A percentile compares a stretch with the other conserved stretches of the same genome.
Evolutionary conservation across 2,797 vertebrate species (phyloP).

Genomic region (Lutjanus campechanus): DNA sequence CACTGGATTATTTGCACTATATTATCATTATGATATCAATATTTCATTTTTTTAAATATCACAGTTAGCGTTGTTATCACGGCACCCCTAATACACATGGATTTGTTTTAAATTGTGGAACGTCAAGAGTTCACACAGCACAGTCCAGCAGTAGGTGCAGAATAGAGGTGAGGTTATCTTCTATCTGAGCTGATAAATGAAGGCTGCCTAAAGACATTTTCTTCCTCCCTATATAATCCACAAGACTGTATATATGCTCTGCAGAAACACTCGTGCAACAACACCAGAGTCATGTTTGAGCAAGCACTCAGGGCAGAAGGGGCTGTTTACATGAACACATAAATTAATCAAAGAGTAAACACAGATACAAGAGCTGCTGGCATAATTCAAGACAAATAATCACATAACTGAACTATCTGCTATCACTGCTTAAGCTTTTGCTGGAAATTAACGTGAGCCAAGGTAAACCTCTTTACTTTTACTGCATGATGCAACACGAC

Average conservation of each 20-base stretch:
- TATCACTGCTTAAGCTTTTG: constrained; percentile 20
- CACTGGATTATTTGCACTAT: too few relatives aligned
- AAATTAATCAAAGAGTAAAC: constrained; percentile 61
- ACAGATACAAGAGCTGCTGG: constrained; percentile 43
- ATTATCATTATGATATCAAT: too few relatives aligned
- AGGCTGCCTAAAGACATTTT: constrained; percentile 37
- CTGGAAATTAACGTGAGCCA: constrained; percentile 46
- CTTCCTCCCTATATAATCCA: constrained; percentile 51
- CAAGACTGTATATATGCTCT: constrained; percentile 17
- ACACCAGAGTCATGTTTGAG: constrained; percentile 51
- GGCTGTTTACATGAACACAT: constrained; percentile 53
- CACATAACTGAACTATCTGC: constrained; percentile 18
- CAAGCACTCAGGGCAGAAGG: constrained; percentile 51
- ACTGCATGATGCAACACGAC: constrained; percentile 76
- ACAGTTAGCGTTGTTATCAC: too few relatives aligned
- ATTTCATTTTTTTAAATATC: too few relatives aligned
- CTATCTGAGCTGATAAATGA: constrained; percentile 57
- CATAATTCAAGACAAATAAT: constrained; percentile 46
- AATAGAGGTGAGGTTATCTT: constrained; percentile 44
- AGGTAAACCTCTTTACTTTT: constrained; percentile 56
- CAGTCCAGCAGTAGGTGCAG: constrained; percentile 15
- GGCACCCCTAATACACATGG: too few relatives aligned
- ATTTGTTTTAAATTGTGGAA: constrained; percentile 9
- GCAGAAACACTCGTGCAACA: constrained; percentile 50
- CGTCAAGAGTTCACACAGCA: constrained; percentile 19